Evolutionary conservation across 2,797 vertebrate species (phyloP).

Genomic region (Miichthys miiuy): DNA sequence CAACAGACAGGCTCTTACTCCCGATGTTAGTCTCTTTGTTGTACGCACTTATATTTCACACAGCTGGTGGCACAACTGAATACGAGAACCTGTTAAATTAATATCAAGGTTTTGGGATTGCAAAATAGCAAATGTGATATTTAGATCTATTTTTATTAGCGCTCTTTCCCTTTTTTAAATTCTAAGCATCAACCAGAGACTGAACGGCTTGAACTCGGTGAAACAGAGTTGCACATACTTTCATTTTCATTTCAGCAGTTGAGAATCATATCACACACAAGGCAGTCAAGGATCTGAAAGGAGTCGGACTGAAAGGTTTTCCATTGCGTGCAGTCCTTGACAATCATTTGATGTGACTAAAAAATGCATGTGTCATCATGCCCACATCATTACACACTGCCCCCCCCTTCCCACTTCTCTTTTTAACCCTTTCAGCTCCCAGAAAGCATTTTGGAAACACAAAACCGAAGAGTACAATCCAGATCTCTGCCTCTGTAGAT

Average conservation of each 20-base stretch:
- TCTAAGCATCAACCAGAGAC: conserved; percentile 65
- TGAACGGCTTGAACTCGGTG: conserved; percentile 65
- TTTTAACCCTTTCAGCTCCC: not conserved
- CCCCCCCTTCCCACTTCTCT: not conserved
- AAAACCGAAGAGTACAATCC: not conserved
- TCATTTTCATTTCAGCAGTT: conserved; percentile 33
- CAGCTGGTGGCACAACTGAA: conserved; percentile 64
- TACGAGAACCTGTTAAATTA: conserved; percentile 42
- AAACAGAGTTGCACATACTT: conserved; percentile 58
- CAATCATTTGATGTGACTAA: conserved; percentile 60
- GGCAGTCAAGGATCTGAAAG: conserved; percentile 29
- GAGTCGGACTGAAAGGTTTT: conserved; percentile 27
- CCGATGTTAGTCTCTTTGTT: conserved; percentile 52
- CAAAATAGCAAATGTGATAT: conserved; percentile 64
- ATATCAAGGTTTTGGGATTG: conserved; percentile 62
- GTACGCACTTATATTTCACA: conserved; percentile 46
- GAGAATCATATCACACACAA: conserved; percentile 5
- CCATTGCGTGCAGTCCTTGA: conserved; percentile 45
- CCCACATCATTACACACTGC: conserved; percentile 24
- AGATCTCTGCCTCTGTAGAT: not conserved
- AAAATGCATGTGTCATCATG: conserved; percentile 7
- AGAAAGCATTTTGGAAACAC: conserved; percentile 4
- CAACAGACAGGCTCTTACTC: conserved; percentile 56
- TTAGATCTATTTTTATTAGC: conserved; percentile 72
- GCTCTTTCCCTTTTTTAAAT: conserved; percentile 50